Evolutionary conservation across 2,113 vertebrate genomes (phyloP).

Genomic region (Cygnus atratus): DNA sequence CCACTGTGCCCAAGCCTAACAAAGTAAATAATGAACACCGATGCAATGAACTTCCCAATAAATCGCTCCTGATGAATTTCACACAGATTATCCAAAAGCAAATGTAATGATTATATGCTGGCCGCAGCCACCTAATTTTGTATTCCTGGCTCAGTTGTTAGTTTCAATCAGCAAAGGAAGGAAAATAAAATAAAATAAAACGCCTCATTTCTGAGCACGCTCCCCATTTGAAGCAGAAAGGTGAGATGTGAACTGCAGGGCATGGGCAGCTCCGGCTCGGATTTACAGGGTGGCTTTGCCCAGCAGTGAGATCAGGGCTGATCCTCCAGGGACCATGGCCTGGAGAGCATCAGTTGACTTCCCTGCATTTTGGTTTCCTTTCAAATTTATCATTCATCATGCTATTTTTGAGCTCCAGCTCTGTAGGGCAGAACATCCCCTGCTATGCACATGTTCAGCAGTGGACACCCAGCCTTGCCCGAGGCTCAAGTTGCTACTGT

Average conservation of each 20-base stretch:
- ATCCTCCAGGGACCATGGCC: not conserved
- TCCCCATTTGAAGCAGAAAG: not conserved
- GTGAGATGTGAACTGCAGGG: not conserved
- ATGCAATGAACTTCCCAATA: not conserved
- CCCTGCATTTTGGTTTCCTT: not conserved
- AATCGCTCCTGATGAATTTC: constrained; percentile 23
- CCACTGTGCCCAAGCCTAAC: constrained; percentile 17
- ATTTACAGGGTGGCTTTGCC: not conserved
- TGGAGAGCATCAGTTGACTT: not conserved
- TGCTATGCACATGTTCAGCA: not conserved
- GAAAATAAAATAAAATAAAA: constrained; percentile 1
- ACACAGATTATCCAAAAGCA: constrained; percentile 26
- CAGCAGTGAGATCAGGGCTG: not conserved
- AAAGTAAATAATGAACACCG: constrained; percentile 38
- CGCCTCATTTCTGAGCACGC: not conserved
- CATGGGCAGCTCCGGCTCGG: not conserved
- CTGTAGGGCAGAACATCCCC: not conserved
- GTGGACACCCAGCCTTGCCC: not conserved
- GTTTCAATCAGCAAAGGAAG: constrained; percentile 9
- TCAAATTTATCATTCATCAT: fast-evolving
- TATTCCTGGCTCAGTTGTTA: not conserved
- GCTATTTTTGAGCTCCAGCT: not conserved
- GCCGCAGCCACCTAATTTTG: not conserved
- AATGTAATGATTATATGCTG: constrained; percentile 34
- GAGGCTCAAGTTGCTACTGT: not conserved